These are phyloP conservation scores for Coregonus ussuriensis DNA, from an alignment of 2,797 vertebrate genomes.

Conservation along the genomic window DNA sequence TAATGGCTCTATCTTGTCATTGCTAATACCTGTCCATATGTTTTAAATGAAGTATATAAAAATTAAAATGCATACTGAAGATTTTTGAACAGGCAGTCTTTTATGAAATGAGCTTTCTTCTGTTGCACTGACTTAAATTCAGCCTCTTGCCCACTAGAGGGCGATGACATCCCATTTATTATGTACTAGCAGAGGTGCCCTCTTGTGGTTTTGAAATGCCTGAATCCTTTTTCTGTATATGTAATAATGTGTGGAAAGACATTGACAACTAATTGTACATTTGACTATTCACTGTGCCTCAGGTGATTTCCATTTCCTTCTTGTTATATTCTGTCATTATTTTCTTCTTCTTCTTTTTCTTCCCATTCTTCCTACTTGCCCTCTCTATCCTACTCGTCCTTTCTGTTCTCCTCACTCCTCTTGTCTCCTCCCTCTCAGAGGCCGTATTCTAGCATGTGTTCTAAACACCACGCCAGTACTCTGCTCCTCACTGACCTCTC, in stretches of 20 bases:
- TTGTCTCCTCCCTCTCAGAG: constrained; percentile 55
- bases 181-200: constrained; percentile 67
- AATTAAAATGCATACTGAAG: too few relatives aligned
- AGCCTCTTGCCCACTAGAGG: constrained; percentile 43
- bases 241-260: background rate
- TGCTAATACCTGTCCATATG: background rate
- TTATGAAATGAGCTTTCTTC: background rate
- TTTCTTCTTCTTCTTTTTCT: background rate
- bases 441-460: constrained; percentile 66
- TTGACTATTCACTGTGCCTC: background rate
- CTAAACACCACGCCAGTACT: constrained; percentile 65
- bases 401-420: background rate
- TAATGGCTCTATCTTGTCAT: background rate
- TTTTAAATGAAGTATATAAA: too few relatives aligned
- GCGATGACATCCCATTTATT: constrained; percentile 25
- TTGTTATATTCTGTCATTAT: background rate
- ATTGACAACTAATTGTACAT: background rate
- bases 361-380: too few relatives aligned
- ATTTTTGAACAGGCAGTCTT: too few relatives aligned
- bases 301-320: constrained; percentile 33
- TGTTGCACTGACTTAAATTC: background rate
- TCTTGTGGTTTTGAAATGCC: constrained; percentile 46
- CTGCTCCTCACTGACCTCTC: constrained; percentile 53
- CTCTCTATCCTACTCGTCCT: constrained; percentile 21
- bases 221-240: background rate